Percentiles rank a stretch among this genome's conserved stretches.
phyloP scores from a whole-genome alignment of 2,888 invertebrate genomes.

The Orchesella flavescens region DNA sequence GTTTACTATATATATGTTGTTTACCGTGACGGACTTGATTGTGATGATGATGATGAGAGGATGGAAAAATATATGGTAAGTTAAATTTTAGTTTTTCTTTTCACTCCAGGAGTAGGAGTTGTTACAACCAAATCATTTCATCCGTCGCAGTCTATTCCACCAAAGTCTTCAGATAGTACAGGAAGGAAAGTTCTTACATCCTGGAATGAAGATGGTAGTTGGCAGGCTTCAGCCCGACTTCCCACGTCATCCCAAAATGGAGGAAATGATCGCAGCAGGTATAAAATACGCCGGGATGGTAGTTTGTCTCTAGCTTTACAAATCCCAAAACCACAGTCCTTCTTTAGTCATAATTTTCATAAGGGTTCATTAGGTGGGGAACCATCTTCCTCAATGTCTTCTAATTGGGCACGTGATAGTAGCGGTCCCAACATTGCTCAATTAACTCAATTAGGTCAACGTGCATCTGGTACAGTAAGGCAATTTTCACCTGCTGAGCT shows the following conservation, averaged over 20 bases:
- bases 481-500: constrained; percentile 67
- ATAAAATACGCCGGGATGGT: constrained; percentile 72
- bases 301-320: constrained; percentile 70
- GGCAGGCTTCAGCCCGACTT: constrained; percentile 70
- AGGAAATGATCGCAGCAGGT: constrained; percentile 72
- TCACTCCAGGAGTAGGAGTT: background rate
- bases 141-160: constrained; percentile 20
- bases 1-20: background rate
- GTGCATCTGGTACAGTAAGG: background rate
- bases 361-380: background rate
- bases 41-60: too few relatives aligned
- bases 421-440: background rate
- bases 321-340: constrained; percentile 15
- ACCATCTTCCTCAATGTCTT: background rate
- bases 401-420: constrained; percentile 10
- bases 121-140: background rate
- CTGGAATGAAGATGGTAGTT: constrained; percentile 66
- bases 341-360: constrained; percentile 3
- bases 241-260: constrained; percentile 68
- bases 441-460: background rate
- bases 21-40: background rate
- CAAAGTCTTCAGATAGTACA: background rate
- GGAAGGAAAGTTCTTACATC: constrained; percentile 63
- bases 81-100: background rate
- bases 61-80: too few relatives aligned